Conservation (phyloP, 2,888 invertebrate genomes). For the Melieria picta region DNA sequence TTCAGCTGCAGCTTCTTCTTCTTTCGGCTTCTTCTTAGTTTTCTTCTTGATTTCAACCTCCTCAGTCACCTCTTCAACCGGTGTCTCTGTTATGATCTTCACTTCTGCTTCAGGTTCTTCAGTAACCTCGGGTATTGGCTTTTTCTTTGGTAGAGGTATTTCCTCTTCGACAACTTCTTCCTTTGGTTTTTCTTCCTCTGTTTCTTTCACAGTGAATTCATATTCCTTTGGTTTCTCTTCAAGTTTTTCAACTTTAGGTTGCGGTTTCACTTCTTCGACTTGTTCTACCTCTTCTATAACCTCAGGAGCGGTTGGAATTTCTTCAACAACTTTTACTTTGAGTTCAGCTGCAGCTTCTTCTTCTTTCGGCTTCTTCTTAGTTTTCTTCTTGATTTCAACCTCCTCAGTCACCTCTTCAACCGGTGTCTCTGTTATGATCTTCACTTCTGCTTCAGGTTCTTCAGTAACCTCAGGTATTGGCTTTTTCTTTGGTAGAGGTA, state of each 20-base stretch:
- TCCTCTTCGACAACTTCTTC: conserved; percentile 52
- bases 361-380: conserved; percentile 48
- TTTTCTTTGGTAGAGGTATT: conserved; percentile 47
- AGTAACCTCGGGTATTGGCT: conserved; percentile 43
- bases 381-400: conserved; percentile 55
- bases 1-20: conserved; percentile 46
- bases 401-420: conserved; percentile 56
- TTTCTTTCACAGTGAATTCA: conserved; percentile 43
- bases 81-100: conserved; percentile 52
- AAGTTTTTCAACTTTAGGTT: conserved; percentile 44
- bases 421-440: conserved; percentile 45
- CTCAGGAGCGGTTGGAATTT: conserved; percentile 47
- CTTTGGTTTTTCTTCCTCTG: conserved; percentile 47
- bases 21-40: conserved; percentile 50
- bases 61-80: conserved; percentile 51
- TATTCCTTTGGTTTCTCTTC: conserved; percentile 50
- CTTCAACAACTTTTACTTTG: conserved; percentile 57
- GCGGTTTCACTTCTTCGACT: conserved; percentile 54
- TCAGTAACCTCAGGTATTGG: conserved; percentile 50
- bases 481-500: conserved; percentile 52
- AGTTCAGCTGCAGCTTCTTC: conserved; percentile 59
- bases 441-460: conserved; percentile 59
- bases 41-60: conserved; percentile 52
- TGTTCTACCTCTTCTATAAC: conserved; percentile 55
- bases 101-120: conserved; percentile 51